Conservation (phyloP, 2,888 invertebrate species). For the Hirtodrosophila histrioides region DNA sequence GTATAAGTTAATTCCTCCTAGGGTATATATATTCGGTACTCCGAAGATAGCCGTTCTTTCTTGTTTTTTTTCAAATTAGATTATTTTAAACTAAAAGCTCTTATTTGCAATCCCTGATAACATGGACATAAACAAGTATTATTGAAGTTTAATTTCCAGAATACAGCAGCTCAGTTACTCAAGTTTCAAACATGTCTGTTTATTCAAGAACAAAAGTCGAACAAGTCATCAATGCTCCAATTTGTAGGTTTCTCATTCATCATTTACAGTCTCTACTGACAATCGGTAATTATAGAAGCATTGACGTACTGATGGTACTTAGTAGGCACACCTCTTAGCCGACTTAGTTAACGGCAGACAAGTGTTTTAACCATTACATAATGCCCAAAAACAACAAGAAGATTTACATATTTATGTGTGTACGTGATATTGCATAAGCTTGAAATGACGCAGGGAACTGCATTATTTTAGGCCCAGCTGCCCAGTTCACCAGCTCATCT, state of each 20-base stretch:
- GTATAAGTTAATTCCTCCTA: too few species aligned
- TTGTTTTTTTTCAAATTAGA: too few species aligned
- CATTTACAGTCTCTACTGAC: not conserved
- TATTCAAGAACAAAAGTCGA: too few species aligned
- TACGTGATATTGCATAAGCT: constrained; percentile 70
- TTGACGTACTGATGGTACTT: constrained; percentile 18
- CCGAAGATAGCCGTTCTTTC: too few species aligned
- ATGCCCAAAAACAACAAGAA: constrained; percentile 62
- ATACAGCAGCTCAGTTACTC: too few species aligned
- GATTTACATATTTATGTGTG: constrained; percentile 55
- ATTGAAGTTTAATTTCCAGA: too few species aligned
- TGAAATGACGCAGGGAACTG: constrained; percentile 50
- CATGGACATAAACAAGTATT: too few species aligned
- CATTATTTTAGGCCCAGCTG: constrained; percentile 42
- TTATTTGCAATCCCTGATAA: too few species aligned
- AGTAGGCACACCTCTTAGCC: constrained; percentile 16
- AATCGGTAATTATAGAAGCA: constrained; percentile 12
- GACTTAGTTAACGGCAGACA: constrained; percentile 30
- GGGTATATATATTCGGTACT: too few species aligned
- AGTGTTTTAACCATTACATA: constrained; percentile 60
- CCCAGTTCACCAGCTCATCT: constrained; percentile 25
- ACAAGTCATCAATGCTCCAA: too few species aligned
- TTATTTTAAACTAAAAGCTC: too few species aligned
- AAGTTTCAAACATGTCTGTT: too few species aligned
- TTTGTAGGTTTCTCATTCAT: not conserved